A percentile compares a stretch with the other conserved stretches of the same genome.
Evolutionary conservation across 2,113 vertebrate genomes (phyloP).

Genomic region (Xenopus borealis): DNA sequence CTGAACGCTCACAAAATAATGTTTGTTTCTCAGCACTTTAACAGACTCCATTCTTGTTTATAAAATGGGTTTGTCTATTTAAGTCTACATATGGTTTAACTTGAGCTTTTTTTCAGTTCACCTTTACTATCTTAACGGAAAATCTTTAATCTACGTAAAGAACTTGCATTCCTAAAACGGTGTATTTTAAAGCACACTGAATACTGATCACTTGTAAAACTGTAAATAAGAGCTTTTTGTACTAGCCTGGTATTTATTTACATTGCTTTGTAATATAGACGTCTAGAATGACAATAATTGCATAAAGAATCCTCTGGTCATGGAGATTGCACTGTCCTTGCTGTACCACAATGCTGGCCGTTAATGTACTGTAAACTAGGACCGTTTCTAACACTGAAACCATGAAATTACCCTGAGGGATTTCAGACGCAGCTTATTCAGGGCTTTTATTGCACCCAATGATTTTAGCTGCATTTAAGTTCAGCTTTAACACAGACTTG

Average conservation of each 20-base stretch:
- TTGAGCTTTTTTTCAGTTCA: conserved; percentile 70
- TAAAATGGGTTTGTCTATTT: conserved; percentile 72
- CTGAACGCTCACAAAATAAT: conserved; percentile 63
- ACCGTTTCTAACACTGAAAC: background rate
- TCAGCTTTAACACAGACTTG: too few relatives aligned
- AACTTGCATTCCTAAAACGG: conserved; percentile 60
- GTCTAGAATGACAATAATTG: conserved; percentile 54
- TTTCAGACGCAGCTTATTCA: background rate
- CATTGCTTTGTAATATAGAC: conserved; percentile 76
- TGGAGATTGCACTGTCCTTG: background rate
- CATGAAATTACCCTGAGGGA: background rate
- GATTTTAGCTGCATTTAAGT: background rate
- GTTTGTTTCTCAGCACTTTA: conserved; percentile 82
- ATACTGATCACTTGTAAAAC: conserved; percentile 76
- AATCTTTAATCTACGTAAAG: conserved; percentile 57
- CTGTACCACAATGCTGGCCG: conserved; percentile 12
- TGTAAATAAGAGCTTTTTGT: conserved; percentile 87
- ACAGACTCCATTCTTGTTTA: conserved; percentile 71
- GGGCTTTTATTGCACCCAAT: conserved; percentile 3
- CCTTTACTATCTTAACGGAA: conserved; percentile 59
- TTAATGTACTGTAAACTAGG: background rate
- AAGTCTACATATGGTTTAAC: conserved; percentile 68
- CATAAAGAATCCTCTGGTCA: background rate
- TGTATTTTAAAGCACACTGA: conserved; percentile 76
- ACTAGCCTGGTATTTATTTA: conserved; percentile 83